These are phyloP conservation scores for Hyperoplus lanceolatus DNA, from an alignment of 2,797 vertebrate genomes.

Conservation along the genomic window DNA sequence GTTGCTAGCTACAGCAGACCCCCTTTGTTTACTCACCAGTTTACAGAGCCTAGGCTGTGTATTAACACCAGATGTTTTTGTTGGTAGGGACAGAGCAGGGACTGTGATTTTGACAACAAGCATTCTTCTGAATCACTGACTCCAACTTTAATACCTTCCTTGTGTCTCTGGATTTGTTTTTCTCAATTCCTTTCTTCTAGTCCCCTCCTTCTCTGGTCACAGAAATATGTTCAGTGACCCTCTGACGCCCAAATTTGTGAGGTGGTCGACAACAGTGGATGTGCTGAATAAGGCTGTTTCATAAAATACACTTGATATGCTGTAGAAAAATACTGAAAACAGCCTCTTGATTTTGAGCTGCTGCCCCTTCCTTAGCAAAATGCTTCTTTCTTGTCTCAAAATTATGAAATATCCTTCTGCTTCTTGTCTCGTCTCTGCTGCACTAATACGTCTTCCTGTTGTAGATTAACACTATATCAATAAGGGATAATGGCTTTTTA, in stretches of 20 bases:
- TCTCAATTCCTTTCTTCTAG: conserved; percentile 1
- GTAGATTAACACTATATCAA: conserved; percentile 32
- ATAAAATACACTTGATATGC: not conserved
- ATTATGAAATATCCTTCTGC: conserved; percentile 6
- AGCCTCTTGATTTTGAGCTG: conserved; percentile 3
- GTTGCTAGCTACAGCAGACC: too few relatives aligned
- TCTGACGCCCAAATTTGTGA: conserved; percentile 51
- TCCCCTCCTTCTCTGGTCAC: conserved; percentile 33
- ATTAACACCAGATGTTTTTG: too few relatives aligned
- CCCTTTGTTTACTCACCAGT: too few relatives aligned
- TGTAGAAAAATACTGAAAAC: not conserved
- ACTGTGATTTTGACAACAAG: too few relatives aligned
- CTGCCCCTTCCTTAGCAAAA: not conserved
- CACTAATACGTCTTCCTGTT: conserved; percentile 8
- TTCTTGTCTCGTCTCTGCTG: not conserved
- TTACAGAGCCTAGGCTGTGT: too few relatives aligned
- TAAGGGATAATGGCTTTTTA: conserved; percentile 48
- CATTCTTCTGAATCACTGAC: too few relatives aligned
- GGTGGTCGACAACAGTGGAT: conserved; percentile 14
- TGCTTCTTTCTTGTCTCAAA: not conserved
- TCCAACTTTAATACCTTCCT: conserved; percentile 60
- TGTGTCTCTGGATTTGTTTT: conserved; percentile 42
- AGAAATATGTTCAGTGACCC: conserved; percentile 61
- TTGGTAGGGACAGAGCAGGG: too few relatives aligned
- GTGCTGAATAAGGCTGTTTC: conserved; percentile 27